Base-by-base conservation (phyloP, 2,888 invertebrate species). In the Drosophila silvestris region DNA sequence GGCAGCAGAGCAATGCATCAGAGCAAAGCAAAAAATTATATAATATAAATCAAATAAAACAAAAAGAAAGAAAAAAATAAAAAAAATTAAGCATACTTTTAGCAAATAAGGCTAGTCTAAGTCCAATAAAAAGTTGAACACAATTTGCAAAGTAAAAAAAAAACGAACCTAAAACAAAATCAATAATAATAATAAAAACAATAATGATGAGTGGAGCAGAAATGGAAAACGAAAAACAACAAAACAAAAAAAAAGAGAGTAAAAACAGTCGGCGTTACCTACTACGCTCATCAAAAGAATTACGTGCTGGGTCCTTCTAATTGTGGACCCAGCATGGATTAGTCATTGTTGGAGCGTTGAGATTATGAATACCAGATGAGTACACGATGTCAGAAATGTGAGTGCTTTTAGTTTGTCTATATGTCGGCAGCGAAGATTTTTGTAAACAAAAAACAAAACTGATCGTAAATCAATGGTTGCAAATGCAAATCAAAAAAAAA, bases 341-440 rank as follows among this genome's bases (percentile, higher is more conserved):
- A 85, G 85, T 90, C 85, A 85, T 88, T 84, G 89, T 78, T 65
- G 79, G 85, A 78, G 90, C 90, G 85, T 85, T 90, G 85, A 85
- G 85, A 85, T 85, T 85, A 85, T 80, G 73, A 78, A 74, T 74
- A 87, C 62, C 79, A 68, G 71, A 69, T 71, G 82, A 74, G 68
- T 66, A 67, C 57, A 67, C 65, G 70, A 70, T 78, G 65, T 69
- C 66, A 70, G 66, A 67, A 77, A 68, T 78, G 86, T 79, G 82
- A 84, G 79, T 83, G 84, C 85, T 89, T 82, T 90, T 87, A 90
- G 83, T 82, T 82, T 79, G 79, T 82, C 70, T 57, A 68, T 70
- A 79, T 61, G 69, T 81, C 70, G 70, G 53, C 70, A 70, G 70
- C 66, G 62, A 73, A 65, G 82, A 64, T 70, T 82, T 75, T 81